Conservation (phyloP, 1,140 invertebrate genomes). For the Laupala kohalensis region DNA sequence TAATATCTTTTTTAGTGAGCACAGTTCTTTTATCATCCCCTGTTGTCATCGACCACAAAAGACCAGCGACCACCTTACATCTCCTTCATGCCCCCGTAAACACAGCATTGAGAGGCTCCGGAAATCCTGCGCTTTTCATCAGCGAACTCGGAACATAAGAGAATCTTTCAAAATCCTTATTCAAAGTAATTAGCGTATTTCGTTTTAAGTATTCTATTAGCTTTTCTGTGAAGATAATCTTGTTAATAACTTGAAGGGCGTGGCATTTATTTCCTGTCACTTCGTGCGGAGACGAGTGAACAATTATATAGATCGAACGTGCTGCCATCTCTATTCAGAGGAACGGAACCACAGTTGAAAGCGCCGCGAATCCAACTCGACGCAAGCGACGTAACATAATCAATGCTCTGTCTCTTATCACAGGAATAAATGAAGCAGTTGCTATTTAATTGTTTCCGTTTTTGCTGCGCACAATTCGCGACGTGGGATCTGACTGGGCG, state of each 20-base stretch:
- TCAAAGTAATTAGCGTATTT: not conserved
- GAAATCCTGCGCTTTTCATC: not conserved
- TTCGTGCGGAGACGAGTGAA: not conserved
- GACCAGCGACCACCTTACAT: too few species aligned
- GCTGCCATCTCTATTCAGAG: not conserved
- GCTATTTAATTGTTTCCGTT: conserved; percentile 7
- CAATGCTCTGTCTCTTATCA: conserved; percentile 2
- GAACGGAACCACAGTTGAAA: not conserved
- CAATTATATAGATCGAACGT: not conserved
- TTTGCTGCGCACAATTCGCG: not conserved
- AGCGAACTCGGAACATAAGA: not conserved
- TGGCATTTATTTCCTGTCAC: not conserved
- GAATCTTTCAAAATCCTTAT: not conserved
- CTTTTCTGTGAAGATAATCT: not conserved
- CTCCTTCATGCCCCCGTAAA: not conserved
- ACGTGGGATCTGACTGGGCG: not conserved
- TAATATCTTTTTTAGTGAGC: too few species aligned
- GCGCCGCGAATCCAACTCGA: not conserved
- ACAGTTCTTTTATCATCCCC: too few species aligned
- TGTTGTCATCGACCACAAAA: too few species aligned
- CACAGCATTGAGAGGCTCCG: not conserved
- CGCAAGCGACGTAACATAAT: not conserved
- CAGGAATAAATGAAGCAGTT: conserved; percentile 10
- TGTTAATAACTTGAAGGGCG: not conserved
- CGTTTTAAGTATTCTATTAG: not conserved